Percentiles rank a stretch among this genome's conserved stretches.
These are phyloP conservation scores for Hystrix brachyura DNA, from an alignment of 2,113 vertebrate species.

Conservation along the genomic window DNA sequence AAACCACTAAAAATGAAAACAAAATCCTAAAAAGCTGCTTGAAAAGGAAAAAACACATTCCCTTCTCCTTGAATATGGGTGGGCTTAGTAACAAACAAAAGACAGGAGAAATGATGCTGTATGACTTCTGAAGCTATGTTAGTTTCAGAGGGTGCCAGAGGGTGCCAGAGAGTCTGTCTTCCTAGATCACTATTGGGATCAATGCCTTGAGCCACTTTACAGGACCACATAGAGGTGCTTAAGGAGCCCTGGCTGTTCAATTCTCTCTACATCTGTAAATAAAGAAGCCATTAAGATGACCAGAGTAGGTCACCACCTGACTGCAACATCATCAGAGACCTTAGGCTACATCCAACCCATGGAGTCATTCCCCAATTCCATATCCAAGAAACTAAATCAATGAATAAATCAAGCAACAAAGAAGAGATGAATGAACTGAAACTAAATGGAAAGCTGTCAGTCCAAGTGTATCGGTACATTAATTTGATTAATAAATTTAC, in stretches of 20 bases:
- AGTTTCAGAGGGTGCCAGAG: background rate
- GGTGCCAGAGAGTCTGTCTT: background rate
- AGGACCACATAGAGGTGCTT: background rate
- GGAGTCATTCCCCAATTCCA: background rate
- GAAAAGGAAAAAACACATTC: background rate
- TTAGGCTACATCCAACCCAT: background rate
- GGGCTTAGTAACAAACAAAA: background rate
- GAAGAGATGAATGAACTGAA: background rate
- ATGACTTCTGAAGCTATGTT: background rate
- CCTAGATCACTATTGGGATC: background rate
- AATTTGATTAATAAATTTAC: background rate
- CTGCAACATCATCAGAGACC: background rate
- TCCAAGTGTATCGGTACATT: background rate
- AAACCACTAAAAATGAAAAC: conserved; percentile 28
- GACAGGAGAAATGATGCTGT: background rate
- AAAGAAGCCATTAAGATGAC: background rate
- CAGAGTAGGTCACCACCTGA: background rate
- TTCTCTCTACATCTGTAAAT: background rate
- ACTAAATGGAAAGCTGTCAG: background rate
- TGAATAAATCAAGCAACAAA: background rate
- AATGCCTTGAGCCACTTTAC: background rate
- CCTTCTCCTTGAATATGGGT: background rate
- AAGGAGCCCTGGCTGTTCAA: background rate
- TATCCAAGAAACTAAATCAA: background rate
- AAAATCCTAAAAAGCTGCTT: conserved; percentile 21